Evolutionary conservation across 2,797 vertebrate genomes (phyloP).

Genomic region (Nyctibius grandis): DNA sequence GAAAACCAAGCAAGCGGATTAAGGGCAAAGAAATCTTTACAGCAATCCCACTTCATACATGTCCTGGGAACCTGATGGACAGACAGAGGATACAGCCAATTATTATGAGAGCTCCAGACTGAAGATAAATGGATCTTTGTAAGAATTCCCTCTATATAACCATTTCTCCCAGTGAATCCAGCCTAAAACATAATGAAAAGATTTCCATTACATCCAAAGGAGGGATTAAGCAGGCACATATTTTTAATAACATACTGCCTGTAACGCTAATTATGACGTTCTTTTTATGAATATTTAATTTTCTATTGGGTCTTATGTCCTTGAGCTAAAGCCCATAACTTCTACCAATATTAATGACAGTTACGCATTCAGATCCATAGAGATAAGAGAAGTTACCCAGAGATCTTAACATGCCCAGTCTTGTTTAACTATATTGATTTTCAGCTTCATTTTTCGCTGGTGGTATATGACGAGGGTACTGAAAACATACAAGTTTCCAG

Average conservation of each 20-base stretch:
- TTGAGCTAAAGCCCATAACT: conserved; percentile 12
- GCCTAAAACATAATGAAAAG: neutral
- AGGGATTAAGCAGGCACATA: neutral
- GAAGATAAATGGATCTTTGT: neutral
- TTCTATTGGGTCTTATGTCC: conserved; percentile 1
- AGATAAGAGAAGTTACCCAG: conserved; percentile 29
- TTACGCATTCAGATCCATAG: conserved; percentile 15
- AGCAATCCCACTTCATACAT: neutral
- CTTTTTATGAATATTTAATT: conserved; percentile 37
- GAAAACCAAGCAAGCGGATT: neutral
- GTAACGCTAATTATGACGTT: neutral
- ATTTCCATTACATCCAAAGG: neutral
- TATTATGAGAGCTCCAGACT: neutral
- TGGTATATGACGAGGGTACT: neutral
- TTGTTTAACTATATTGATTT: conserved; percentile 39
- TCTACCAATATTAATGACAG: conserved; percentile 39
- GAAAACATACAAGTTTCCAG: neutral
- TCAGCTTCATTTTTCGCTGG: neutral
- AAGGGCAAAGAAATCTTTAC: neutral
- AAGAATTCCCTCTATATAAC: neutral
- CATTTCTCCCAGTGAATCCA: neutral
- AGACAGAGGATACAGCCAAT: neutral
- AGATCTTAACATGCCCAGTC: conserved; percentile 23
- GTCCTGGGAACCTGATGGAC: neutral
- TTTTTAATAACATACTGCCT: neutral